Conservation (phyloP, 2,113 vertebrate genomes). For the Smithornis capensis region DNA sequence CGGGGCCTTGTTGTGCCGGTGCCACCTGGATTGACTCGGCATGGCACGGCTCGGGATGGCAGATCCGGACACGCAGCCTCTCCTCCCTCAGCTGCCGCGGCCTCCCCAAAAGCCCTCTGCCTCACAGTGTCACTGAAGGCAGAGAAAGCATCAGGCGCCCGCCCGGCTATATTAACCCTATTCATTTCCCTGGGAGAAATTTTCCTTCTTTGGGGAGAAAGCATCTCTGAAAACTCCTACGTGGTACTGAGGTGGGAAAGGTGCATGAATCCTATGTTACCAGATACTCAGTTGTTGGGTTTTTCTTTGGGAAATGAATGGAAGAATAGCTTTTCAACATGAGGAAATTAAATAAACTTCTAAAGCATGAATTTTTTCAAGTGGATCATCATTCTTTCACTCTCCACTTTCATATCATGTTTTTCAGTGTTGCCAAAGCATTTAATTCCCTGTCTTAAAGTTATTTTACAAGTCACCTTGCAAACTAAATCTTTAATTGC, state of each 20-base stretch:
- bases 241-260: background rate
- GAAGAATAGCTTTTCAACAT: background rate
- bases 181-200: background rate
- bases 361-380: background rate
- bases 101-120: background rate
- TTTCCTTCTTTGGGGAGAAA: background rate
- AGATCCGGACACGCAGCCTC: background rate
- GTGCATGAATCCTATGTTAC: background rate
- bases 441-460: background rate
- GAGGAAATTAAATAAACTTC: background rate
- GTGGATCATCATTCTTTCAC: background rate
- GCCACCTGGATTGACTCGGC: rapidly evolving
- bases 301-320: background rate
- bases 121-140: rapidly evolving
- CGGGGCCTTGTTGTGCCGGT: background rate
- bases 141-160: rapidly evolving
- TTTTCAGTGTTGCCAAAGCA: background rate
- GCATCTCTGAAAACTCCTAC: background rate
- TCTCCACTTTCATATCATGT: background rate
- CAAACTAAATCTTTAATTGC: background rate
- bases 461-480: background rate
- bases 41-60: background rate
- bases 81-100: rapidly evolving
- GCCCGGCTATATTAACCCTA: rapidly evolving
- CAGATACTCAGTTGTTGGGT: background rate